phyloP scores from a whole-genome alignment of 2,888 invertebrate species.

The Tinea pellionella region DNA sequence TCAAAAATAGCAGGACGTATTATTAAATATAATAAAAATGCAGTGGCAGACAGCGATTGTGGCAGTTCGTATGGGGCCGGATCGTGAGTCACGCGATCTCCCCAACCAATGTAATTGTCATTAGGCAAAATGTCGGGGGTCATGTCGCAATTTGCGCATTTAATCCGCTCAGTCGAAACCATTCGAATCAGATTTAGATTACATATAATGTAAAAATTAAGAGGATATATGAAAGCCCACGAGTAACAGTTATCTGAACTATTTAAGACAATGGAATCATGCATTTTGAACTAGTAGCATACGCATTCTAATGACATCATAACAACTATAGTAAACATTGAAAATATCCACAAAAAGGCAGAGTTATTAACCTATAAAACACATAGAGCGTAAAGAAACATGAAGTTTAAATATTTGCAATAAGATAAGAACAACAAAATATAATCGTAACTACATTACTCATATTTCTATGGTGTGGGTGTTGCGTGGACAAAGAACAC shows the following conservation, averaged over 20 bases:
- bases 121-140: conserved; percentile 30
- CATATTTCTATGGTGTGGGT: background rate
- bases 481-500: conserved; percentile 5
- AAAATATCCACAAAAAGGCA: background rate
- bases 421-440: background rate
- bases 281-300: background rate
- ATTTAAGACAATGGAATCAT: background rate
- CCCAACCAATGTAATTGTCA: conserved; percentile 8
- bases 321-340: background rate
- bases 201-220: background rate
- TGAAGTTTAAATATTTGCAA: background rate
- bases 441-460: background rate
- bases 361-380: background rate
- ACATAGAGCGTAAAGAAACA: background rate
- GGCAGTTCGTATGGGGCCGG: background rate
- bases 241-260: background rate
- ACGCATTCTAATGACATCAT: background rate
- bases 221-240: background rate
- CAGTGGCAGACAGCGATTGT: background rate
- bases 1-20: too few species aligned
- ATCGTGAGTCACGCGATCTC: conserved; percentile 13
- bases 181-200: background rate
- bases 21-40: background rate
- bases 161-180: background rate
- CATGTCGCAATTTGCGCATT: conserved; percentile 31